Conservation (phyloP, 2,888 invertebrate genomes). For the Dinocampus coccinellae region DNA sequence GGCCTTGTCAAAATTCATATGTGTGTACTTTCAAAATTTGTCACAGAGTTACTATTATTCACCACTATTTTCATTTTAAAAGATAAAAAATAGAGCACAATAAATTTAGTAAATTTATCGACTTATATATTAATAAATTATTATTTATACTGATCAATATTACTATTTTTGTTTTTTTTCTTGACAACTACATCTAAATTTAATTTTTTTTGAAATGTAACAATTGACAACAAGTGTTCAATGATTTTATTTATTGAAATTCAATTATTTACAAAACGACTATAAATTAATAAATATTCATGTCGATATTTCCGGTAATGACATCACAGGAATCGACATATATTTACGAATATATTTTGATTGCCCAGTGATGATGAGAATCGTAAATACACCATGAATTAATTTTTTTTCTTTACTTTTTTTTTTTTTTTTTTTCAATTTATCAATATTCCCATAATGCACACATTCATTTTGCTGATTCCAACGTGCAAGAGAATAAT, state of each 20-base stretch:
- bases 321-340: slow-evolving; percentile 18
- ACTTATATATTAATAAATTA: not conserved
- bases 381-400: not conserved
- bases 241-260: slow-evolving; percentile 64
- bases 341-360: not conserved
- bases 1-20: slow-evolving; percentile 54
- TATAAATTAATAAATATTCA: slow-evolving; percentile 64
- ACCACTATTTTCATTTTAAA: slow-evolving; percentile 6
- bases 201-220: not conserved
- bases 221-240: slow-evolving; percentile 44
- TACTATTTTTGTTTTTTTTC: not conserved
- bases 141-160: not conserved
- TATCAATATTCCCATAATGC: not conserved
- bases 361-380: not conserved
- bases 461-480: not conserved
- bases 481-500: not conserved
- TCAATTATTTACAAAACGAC: slow-evolving; percentile 65
- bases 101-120: not conserved
- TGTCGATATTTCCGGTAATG: slow-evolving; percentile 57
- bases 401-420: slow-evolving; percentile 10
- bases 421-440: too few relatives aligned
- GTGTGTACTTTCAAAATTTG: not conserved
- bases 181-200: not conserved
- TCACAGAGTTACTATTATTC: slow-evolving; percentile 16
- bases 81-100: not conserved